A percentile compares a stretch with the other conserved stretches of the same genome.
Evolutionary conservation across 2,888 invertebrate genomes (phyloP).

Genomic region (Phorcus lineatus): DNA sequence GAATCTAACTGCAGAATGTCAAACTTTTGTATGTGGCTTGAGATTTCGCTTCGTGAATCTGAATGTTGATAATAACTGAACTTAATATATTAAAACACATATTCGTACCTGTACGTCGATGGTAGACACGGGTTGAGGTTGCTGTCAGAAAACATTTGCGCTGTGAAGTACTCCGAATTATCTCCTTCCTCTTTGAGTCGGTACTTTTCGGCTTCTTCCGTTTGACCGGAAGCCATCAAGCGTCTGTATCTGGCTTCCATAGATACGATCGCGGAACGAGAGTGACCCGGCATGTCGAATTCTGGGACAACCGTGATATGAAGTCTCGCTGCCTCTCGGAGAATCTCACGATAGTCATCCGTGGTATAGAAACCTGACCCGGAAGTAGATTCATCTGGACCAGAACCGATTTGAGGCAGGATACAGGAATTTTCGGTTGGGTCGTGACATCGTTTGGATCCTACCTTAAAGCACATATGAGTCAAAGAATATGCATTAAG

Average conservation of each 20-base stretch:
- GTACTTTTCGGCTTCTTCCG: slow-evolving; percentile 28
- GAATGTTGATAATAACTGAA: no score
- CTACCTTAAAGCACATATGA: slow-evolving; percentile 36
- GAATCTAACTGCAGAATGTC: no score
- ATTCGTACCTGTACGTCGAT: slow-evolving; percentile 31
- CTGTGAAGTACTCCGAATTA: slow-evolving; percentile 34
- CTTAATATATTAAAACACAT: no score
- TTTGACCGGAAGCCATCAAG: background rate
- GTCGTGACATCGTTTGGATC: slow-evolving; percentile 46
- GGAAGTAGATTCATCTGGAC: slow-evolving; percentile 30
- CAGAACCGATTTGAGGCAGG: slow-evolving; percentile 48
- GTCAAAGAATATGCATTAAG: no score
- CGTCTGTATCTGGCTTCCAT: slow-evolving; percentile 38
- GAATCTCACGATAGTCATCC: slow-evolving; percentile 35
- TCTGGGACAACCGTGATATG: slow-evolving; percentile 59
- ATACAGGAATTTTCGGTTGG: slow-evolving; percentile 39
- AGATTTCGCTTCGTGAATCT: no score
- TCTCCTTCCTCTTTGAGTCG: slow-evolving; percentile 36
- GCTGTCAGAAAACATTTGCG: slow-evolving; percentile 45
- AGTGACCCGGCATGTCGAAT: slow-evolving; percentile 59
- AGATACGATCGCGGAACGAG: slow-evolving; percentile 55
- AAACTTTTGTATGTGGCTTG: no score
- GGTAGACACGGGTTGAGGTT: slow-evolving; percentile 45
- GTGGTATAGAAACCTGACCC: slow-evolving; percentile 44
- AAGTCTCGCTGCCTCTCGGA: slow-evolving; percentile 34